A percentile compares a stretch with the other conserved stretches of the same genome.
phyloP scores from a whole-genome alignment of 2,797 vertebrate species.

The Todus mexicanus region DNA sequence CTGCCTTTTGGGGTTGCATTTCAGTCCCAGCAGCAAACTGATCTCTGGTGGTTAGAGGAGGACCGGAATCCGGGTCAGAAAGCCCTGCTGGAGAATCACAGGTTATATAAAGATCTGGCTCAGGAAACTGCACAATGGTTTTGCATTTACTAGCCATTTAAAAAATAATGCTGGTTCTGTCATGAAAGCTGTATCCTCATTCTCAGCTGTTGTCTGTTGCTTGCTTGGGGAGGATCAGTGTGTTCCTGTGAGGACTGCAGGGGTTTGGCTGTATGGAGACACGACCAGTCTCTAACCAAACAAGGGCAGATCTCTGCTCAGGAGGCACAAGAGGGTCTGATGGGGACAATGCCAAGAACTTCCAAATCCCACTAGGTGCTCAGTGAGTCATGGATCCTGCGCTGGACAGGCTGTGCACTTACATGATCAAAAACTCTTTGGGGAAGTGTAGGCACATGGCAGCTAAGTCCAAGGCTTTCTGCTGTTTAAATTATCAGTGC shows the following conservation, averaged over 20 bases:
- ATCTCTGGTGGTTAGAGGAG: not conserved
- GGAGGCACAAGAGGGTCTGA: not conserved
- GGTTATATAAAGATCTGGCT: not conserved
- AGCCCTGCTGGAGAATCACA: not conserved
- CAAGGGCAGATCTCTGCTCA: not conserved
- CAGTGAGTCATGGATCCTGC: not conserved
- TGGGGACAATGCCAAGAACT: not conserved
- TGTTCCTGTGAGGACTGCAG: slow-evolving; percentile 16
- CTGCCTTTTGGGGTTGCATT: not conserved
- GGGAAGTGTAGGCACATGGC: not conserved
- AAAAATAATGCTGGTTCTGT: not conserved
- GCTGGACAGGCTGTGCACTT: not conserved
- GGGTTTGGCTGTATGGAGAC: not conserved
- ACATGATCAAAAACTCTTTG: not conserved
- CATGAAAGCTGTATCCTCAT: not conserved
- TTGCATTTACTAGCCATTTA: slow-evolving; percentile 18
- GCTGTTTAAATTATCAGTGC: not conserved
- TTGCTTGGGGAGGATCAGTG: not conserved
- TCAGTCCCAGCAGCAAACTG: not conserved
- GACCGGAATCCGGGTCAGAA: accelerated
- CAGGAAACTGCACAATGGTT: not conserved
- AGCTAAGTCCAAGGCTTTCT: not conserved
- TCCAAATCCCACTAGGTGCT: not conserved
- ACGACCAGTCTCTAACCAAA: slow-evolving; percentile 32
- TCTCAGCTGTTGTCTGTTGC: slow-evolving; percentile 64